Evolutionary conservation across 2,888 invertebrate species (phyloP).

Genomic region (Onthophagus sagittarius): DNA sequence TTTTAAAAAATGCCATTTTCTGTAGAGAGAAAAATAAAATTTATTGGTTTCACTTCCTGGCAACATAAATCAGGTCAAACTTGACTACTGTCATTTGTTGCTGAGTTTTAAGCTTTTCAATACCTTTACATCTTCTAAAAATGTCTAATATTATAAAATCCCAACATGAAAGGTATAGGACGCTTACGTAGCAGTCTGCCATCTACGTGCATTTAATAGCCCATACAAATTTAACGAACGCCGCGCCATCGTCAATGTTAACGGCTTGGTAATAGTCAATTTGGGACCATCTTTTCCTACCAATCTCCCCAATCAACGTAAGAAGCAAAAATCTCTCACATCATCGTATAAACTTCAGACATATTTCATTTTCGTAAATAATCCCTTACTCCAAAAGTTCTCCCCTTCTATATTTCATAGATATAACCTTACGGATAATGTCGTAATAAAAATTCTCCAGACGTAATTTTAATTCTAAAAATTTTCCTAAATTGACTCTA

Average conservation of each 20-base stretch:
- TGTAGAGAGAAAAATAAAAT: background rate
- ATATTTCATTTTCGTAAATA: no score
- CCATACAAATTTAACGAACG: background rate
- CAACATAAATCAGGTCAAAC: no score
- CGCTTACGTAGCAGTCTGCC: background rate
- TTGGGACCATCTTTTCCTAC: background rate
- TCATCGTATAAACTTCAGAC: no score
- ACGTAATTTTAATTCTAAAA: background rate
- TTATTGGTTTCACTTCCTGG: background rate
- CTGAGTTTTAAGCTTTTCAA: no score
- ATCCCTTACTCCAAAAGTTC: background rate
- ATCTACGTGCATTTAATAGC: background rate
- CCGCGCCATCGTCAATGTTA: background rate
- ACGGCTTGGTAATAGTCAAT: background rate
- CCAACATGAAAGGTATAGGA: background rate
- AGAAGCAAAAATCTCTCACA: background rate
- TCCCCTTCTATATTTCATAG: background rate
- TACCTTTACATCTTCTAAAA: no score
- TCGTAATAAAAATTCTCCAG: background rate
- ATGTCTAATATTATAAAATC: no score
- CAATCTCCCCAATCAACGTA: background rate
- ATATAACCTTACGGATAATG: background rate
- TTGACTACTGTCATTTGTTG: no score
- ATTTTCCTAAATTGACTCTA: background rate
- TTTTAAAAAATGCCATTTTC: background rate